phyloP scores from a whole-genome alignment of 2,113 vertebrate species.

The Dipodomys ordii region DNA sequence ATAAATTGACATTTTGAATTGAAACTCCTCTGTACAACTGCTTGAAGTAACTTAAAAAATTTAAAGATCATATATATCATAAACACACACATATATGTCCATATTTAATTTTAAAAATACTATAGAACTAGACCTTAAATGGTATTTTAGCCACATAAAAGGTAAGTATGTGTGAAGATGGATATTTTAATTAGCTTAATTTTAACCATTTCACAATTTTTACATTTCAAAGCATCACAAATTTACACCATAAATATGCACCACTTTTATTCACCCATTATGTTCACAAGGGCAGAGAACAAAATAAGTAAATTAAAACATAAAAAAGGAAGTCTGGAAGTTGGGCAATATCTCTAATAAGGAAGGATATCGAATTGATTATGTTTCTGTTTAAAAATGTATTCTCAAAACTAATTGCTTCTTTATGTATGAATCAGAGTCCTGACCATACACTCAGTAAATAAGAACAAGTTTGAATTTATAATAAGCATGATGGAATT shows the following conservation, averaged over 20 bases:
- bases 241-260: neutral
- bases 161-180: neutral
- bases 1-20: too few relatives aligned
- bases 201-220: neutral
- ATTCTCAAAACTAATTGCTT: conserved; percentile 56
- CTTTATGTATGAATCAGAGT: conserved; percentile 16
- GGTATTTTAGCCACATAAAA: neutral
- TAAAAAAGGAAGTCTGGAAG: neutral
- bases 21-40: too few relatives aligned
- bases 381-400: conserved; percentile 45
- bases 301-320: neutral
- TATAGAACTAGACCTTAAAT: neutral
- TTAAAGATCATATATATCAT: too few relatives aligned
- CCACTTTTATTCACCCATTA: neutral
- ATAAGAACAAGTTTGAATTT: conserved; percentile 51
- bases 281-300: neutral
- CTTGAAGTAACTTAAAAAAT: too few relatives aligned
- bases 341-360: neutral
- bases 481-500: conserved; percentile 49
- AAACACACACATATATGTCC: neutral
- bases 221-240: neutral
- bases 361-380: conserved; percentile 57
- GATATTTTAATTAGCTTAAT: neutral
- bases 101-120: neutral
- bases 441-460: conserved; percentile 30